Conservation (phyloP, 2,888 invertebrate species). For the Adelognathus sp. region DNA sequence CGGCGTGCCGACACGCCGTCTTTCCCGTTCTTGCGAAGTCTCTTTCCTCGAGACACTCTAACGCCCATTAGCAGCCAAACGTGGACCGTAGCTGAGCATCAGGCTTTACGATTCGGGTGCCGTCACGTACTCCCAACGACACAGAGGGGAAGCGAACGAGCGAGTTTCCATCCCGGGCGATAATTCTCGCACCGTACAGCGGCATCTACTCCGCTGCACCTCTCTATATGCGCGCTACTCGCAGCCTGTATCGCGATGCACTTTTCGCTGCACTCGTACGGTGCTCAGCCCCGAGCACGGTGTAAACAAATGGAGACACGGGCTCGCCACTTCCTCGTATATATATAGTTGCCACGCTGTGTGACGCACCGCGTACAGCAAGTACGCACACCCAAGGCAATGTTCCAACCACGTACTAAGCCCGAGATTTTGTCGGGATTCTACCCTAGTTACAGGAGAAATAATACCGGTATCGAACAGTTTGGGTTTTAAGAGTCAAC, state of each 20-base stretch:
- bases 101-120: conserved; percentile 72
- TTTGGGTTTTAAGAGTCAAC: not conserved
- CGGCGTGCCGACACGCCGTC: conserved; percentile 68
- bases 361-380: conserved; percentile 6
- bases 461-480: not conserved
- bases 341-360: not conserved
- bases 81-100: conserved; percentile 41
- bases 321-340: conserved; percentile 13
- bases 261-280: conserved; percentile 18
- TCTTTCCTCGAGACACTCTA: conserved; percentile 26
- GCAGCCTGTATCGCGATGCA: conserved; percentile 13
- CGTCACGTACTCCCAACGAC: conserved; percentile 71
- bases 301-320: conserved; percentile 51
- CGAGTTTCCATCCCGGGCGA: conserved; percentile 73
- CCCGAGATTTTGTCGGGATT: not conserved
- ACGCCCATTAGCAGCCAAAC: conserved; percentile 64
- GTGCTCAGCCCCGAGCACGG: conserved; percentile 25
- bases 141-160: conserved; percentile 53
- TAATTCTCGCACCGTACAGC: conserved; percentile 30
- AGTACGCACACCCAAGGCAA: not conserved
- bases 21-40: conserved; percentile 60
- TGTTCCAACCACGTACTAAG: not conserved
- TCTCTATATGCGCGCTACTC: not conserved
- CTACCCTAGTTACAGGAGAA: not conserved
- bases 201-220: conserved; percentile 24